Base-by-base conservation (phyloP, 2,888 invertebrate species). In the Lymantria dispar region DNA sequence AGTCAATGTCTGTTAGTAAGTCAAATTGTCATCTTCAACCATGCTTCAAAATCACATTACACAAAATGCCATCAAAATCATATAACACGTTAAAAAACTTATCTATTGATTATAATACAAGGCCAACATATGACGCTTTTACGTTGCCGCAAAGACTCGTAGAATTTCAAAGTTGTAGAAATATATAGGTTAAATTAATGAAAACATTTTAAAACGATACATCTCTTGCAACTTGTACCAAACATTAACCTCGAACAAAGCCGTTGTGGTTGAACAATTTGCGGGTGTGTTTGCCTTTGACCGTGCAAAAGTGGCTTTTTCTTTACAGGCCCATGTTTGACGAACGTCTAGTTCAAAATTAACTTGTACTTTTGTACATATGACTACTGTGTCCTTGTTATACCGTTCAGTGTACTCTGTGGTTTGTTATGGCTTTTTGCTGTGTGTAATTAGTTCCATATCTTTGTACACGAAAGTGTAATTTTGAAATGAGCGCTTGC, bases 251-350 rank as follows among this genome's bases (percentile, higher is more conserved):
- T 41, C 62, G 64, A 69, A 73, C 79, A 77, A 76, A 74, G 75
- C 72, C 70, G 66, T 71, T 74, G 77, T 70, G 82, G 78, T 73
- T 73, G 69, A 75, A 78, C 81, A 80, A 76, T 78, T 78, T 75
- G 78, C 68, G 74, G 75, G 70, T 70, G 64, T 80, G 81, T 80
- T 80, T 79, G 76, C 72, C 72, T 81, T 78, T 72, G 79, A 73
- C 73, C 65, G 66, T 58, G 61, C 65, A 69, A 77, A 73, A 78
- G 75, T 76, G 74, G 68, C 70, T 73, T 73, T 74, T 75, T 74
- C 74, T 77, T 78, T 76, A 58, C 62, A 46, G 39, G 48, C 45
- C 56, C 60, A 42, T 59, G 63, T 68, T 70, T 67, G 70, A 70
- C 57, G 68, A 60, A 62, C 54, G 60, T 58, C 56, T 60, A 62